Percentiles rank a stretch among this genome's conserved stretches.
Evolutionary conservation across 2,113 vertebrate genomes (phyloP).

Genomic region (Cinclus cinclus): DNA sequence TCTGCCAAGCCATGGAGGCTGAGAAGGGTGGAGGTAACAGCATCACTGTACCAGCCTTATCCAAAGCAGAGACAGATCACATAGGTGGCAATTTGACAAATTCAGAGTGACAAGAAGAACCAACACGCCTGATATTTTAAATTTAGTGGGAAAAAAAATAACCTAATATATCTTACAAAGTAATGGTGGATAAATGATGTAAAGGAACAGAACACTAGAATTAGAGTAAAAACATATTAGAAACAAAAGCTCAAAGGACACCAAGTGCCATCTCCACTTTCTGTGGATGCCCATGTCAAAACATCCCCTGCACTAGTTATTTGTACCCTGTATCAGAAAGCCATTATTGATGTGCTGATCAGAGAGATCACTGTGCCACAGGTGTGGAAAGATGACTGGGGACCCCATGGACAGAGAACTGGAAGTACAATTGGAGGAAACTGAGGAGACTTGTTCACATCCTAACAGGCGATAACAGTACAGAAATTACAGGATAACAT

Average conservation of each 20-base stretch:
- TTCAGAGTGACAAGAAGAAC: rapidly evolving
- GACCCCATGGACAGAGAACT: background rate
- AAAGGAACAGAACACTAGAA: background rate
- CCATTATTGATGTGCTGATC: background rate
- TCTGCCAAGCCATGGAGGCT: background rate
- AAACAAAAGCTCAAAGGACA: background rate
- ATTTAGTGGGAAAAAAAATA: background rate
- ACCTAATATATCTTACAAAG: background rate
- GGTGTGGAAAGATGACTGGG: background rate
- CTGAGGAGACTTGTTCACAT: background rate
- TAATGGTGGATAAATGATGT: background rate
- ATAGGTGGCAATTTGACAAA: background rate
- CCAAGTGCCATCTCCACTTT: background rate
- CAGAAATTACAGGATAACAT: background rate
- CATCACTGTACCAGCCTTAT: background rate
- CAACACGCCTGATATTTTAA: background rate
- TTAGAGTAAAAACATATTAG: background rate
- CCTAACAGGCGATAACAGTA: background rate
- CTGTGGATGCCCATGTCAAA: background rate
- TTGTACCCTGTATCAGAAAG: background rate
- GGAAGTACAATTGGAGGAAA: background rate
- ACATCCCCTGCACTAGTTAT: background rate
- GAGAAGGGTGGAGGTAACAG: background rate
- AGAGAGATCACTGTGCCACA: background rate
- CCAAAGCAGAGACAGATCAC: background rate